These are phyloP conservation scores for Cantharis flavilabris DNA, from an alignment of 2,888 invertebrate genomes.

Conservation along the genomic window DNA sequence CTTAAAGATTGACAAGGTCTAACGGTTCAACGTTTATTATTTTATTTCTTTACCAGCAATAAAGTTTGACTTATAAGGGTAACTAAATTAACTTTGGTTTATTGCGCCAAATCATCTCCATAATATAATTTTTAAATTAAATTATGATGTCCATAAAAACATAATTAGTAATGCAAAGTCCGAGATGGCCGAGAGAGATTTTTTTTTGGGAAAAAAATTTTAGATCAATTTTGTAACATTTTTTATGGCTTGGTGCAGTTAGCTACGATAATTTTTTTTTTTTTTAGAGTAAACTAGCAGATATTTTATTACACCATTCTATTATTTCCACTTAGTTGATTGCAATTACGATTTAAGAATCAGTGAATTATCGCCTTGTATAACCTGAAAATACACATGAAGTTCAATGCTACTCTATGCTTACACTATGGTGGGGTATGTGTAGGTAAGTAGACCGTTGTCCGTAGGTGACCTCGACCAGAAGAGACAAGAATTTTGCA, in stretches of 20 bases:
- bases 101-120: not conserved
- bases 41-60: not conserved
- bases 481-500: constrained; percentile 36
- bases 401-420: constrained; percentile 38
- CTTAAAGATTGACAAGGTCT: not conserved
- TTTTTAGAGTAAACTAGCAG: not conserved
- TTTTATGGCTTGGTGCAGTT: not conserved
- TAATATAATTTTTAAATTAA: not conserved
- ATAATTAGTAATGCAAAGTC: not conserved
- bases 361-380: constrained; percentile 26
- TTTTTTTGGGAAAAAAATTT: too few species aligned
- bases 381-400: constrained; percentile 36
- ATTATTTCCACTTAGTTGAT: constrained; percentile 10
- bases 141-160: not conserved
- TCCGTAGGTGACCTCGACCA: constrained; percentile 49
- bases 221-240: not conserved
- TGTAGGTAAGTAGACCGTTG: constrained; percentile 55
- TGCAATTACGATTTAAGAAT: constrained; percentile 23
- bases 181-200: too few species aligned
- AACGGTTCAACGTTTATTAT: not conserved
- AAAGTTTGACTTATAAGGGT: not conserved
- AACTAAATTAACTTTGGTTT: not conserved
- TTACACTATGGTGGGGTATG: constrained; percentile 42
- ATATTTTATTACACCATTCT: not conserved
- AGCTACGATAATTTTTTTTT: not conserved